A percentile compares a stretch with the other conserved stretches of the same genome.
Evolutionary conservation across 2,113 vertebrate species (phyloP).

Genomic region (Fulica atra): DNA sequence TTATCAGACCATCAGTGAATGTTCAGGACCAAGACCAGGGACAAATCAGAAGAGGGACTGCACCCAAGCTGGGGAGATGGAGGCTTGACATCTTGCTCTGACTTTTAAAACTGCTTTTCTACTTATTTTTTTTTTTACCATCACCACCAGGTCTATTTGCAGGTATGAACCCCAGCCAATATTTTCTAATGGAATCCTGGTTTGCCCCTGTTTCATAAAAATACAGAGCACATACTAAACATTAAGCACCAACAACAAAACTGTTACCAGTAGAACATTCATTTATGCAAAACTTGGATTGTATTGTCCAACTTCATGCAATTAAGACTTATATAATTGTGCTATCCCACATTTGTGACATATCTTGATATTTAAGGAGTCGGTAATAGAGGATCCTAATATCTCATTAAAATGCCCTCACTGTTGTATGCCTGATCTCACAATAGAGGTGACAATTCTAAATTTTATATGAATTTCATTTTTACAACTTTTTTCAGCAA

Average conservation of each 20-base stretch:
- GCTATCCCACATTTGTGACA: neutral
- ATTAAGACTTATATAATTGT: neutral
- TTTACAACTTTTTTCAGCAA: neutral
- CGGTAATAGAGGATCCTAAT: neutral
- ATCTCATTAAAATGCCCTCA: neutral
- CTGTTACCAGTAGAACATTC: neutral
- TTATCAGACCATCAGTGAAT: neutral
- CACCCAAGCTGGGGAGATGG: too few species aligned
- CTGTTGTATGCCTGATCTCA: neutral
- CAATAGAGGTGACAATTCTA: neutral
- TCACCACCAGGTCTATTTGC: neutral
- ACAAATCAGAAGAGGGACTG: neutral
- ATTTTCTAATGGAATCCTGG: neutral
- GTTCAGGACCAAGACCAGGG: constrained; percentile 5
- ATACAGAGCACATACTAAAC: neutral
- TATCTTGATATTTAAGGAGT: neutral
- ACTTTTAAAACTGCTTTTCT: neutral
- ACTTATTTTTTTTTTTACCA: neutral
- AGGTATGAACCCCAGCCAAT: neutral
- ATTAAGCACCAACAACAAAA: neutral
- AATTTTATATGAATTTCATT: neutral
- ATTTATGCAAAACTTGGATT: neutral
- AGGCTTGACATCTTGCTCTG: neutral
- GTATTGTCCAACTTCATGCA: neutral
- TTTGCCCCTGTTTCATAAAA: neutral